phyloP scores from a whole-genome alignment of 2,113 vertebrate species.

The Opisthocomus hoazin region DNA sequence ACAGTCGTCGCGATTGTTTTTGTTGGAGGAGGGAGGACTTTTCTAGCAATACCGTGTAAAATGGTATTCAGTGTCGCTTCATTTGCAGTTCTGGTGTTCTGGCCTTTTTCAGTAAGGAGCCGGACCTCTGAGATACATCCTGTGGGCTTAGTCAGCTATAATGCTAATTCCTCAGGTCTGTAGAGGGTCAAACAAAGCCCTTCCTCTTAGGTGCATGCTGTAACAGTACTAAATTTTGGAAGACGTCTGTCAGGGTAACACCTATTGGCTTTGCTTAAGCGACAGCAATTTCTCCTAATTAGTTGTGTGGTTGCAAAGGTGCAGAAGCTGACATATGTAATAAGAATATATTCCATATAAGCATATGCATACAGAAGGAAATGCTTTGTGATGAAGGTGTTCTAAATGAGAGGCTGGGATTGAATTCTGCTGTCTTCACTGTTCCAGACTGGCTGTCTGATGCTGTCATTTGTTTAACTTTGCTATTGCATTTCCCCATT shows the following conservation, averaged over 20 bases:
- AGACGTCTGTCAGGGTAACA: neutral
- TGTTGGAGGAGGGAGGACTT: neutral
- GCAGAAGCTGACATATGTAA: neutral
- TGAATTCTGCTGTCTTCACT: neutral
- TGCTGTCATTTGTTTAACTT: conserved; percentile 7
- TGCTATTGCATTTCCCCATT: neutral
- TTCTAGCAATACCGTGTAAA: neutral
- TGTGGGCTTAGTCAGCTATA: neutral
- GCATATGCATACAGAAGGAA: neutral
- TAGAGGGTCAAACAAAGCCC: neutral
- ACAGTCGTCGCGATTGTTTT: neutral
- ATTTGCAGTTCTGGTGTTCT: neutral
- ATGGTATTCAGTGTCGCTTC: neutral
- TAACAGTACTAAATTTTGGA: neutral
- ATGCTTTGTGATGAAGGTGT: neutral
- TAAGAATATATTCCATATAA: neutral
- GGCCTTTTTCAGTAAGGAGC: neutral
- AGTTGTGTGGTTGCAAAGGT: neutral
- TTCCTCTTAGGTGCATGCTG: neutral
- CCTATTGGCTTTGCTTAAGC: neutral
- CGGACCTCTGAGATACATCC: fast-evolving
- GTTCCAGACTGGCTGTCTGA: neutral
- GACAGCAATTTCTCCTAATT: neutral
- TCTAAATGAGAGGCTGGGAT: neutral
- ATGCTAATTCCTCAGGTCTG: neutral